phyloP scores from a whole-genome alignment of 1,140 invertebrate species.

The Polypedilum vanderplanki region DNA sequence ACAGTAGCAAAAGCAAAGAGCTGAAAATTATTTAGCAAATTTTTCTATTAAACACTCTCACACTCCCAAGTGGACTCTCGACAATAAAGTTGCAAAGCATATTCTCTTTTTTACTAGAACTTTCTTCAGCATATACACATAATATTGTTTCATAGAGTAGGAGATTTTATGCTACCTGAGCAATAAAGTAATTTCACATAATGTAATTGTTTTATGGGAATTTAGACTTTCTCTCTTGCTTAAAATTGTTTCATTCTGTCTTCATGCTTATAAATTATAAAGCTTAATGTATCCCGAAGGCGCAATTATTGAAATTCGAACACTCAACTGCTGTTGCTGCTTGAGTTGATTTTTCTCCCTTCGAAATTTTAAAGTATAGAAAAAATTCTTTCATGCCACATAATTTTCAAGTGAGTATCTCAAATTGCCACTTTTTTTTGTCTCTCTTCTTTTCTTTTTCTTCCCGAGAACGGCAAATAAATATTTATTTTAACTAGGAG shows the following conservation, averaged over 20 bases:
- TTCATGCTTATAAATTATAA: neutral
- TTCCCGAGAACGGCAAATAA: neutral
- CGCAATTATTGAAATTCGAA: slow-evolving; percentile 17
- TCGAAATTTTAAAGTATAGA: neutral
- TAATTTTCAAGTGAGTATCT: neutral
- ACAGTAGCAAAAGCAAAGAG: too few species aligned
- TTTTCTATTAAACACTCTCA: too few species aligned
- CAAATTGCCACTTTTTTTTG: slow-evolving; percentile 17
- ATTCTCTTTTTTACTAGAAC: too few species aligned
- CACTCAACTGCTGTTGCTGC: neutral
- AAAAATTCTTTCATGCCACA: neutral
- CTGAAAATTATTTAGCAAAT: too few species aligned
- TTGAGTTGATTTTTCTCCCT: neutral
- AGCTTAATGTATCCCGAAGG: neutral
- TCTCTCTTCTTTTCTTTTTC: too few species aligned
- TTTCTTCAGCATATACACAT: too few species aligned
- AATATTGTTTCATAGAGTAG: neutral
- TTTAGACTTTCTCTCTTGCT: neutral
- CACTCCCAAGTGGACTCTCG: too few species aligned
- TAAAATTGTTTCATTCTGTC: slow-evolving; percentile 16
- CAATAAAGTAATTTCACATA: slow-evolving; percentile 21
- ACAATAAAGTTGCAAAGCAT: too few species aligned
- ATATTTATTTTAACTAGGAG: slow-evolving; percentile 13
- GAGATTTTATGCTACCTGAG: neutral
- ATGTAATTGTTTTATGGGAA: slow-evolving; percentile 23